phyloP scores from a whole-genome alignment of 2,797 vertebrate species.

The Rhinichthys osculus region DNA sequence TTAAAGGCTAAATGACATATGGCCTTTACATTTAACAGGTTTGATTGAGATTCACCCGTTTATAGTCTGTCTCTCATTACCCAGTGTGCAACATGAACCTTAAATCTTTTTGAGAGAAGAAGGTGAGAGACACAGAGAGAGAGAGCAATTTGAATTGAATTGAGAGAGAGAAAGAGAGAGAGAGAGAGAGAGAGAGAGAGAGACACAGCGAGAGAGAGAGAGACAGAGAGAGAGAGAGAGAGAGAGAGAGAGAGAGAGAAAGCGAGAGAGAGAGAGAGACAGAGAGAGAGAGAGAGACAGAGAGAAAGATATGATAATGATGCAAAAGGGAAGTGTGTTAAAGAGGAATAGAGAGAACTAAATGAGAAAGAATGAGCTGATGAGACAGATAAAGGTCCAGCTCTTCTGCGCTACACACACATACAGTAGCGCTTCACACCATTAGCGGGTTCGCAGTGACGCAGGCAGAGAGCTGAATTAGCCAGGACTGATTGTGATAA shows the following conservation, averaged over 20 bases:
- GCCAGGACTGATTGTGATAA: constrained; percentile 62
- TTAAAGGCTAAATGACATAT: not conserved
- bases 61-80: not conserved
- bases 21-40: not conserved
- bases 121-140: not conserved
- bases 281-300: not conserved
- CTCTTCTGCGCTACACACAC: not conserved
- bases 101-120: not conserved
- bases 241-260: not conserved
- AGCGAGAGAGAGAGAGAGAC: no score
- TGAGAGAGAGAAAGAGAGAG: no score
- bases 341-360: not conserved
- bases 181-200: no score
- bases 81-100: not conserved
- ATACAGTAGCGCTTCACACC: constrained; percentile 56
- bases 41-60: not conserved
- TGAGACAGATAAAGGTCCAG: constrained; percentile 19
- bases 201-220: not conserved
- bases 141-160: no score
- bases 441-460: constrained; percentile 52
- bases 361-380: constrained; percentile 14
- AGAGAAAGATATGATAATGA: not conserved
- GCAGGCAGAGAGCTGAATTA: constrained; percentile 54
- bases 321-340: not conserved
- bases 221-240: constrained; percentile 5